Evolutionary conservation across 2,113 vertebrate genomes (phyloP), one percentile per base, ranked within the genome.

Genomic region (Trochalopteron elliotii): DNA sequence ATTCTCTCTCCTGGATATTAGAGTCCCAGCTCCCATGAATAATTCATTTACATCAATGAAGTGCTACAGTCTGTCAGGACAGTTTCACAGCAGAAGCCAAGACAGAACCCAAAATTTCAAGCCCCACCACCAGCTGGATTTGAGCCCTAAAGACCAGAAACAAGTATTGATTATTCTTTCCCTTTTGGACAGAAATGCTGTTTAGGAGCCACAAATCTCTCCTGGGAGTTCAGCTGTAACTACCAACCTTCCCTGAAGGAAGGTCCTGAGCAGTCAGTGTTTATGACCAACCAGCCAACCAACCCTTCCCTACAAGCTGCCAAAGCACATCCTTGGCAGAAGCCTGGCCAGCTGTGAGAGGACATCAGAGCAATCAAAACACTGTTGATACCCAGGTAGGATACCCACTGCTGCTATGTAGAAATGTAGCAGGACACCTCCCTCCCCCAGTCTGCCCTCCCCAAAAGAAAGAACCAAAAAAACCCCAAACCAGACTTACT

Each of bases 381-480:
- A n/a, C 19, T 18, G 0, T 4, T 4, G 1, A 56, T 53, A 45
- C 17, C 21, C 37, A 57, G 30, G 31, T 1, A 57, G 12, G 33
- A 55, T 9, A 55, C 12, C 12, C 22, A 7, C 3, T 40, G 24
- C 69, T 80, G 40, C 17, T 63, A 44, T 16, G 57, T 30, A 44
- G 44, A 80, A 55, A 69, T n/a, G 23, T 0, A 57, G 42, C 39
- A 77, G 59, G 11, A 39, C 6, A 24, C 1, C 2, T 10, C 17
- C 33, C 22, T 57, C 6, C n/a, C n/a, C 10, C 10, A 60, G 0
- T 8, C 17, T 53, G 16, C 33, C 21, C 45, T 44, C 17, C 5
- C 2, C 7, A 18, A 53, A 64, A 57, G 27, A 33, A 8, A 61
- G 25, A 83, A 49, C 5, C 5, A 69, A 76, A 61, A 40, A 40